These are phyloP conservation scores for Nudaria mundana DNA, from an alignment of 2,888 invertebrate species.

Conservation along the genomic window DNA sequence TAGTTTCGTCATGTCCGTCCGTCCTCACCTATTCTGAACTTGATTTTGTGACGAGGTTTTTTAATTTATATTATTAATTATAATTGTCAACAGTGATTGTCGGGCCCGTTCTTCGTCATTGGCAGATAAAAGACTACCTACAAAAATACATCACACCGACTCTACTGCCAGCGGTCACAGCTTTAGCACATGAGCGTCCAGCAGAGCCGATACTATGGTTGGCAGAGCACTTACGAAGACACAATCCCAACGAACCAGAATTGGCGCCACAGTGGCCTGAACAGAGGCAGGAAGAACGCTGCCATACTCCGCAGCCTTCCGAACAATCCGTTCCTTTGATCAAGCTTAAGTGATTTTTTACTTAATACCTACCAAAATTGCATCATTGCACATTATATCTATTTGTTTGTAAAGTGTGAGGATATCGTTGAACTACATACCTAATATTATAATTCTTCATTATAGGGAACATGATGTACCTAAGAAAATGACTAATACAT, in stretches of 20 bases:
- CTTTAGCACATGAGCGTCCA: constrained; percentile 86
- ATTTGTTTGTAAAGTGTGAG: too few species aligned
- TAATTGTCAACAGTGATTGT: constrained; percentile 83
- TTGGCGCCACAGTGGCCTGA: constrained; percentile 45
- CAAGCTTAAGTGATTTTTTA: constrained; percentile 31
- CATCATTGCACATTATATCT: too few species aligned
- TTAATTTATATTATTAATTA: neutral
- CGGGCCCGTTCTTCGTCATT: constrained; percentile 85
- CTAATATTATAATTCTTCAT: too few species aligned
- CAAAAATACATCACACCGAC: constrained; percentile 84
- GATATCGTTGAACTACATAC: too few species aligned
- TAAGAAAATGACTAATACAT: too few species aligned
- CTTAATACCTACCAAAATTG: too few species aligned
- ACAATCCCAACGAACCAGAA: constrained; percentile 88
- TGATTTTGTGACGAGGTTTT: too few species aligned
- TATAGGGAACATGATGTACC: too few species aligned
- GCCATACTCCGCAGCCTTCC: constrained; percentile 58
- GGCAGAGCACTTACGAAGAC: constrained; percentile 86
- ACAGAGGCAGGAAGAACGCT: constrained; percentile 46
- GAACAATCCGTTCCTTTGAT: constrained; percentile 44
- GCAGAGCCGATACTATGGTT: constrained; percentile 89
- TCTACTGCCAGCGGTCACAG: constrained; percentile 82
- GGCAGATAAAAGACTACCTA: constrained; percentile 86
- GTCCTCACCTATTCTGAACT: too few species aligned
- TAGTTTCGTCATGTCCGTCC: too few species aligned